Evolutionary conservation across 2,888 invertebrate genomes (phyloP), one percentile per base, ranked within the genome.

Genomic region (Schrankia costaestrigalis): DNA sequence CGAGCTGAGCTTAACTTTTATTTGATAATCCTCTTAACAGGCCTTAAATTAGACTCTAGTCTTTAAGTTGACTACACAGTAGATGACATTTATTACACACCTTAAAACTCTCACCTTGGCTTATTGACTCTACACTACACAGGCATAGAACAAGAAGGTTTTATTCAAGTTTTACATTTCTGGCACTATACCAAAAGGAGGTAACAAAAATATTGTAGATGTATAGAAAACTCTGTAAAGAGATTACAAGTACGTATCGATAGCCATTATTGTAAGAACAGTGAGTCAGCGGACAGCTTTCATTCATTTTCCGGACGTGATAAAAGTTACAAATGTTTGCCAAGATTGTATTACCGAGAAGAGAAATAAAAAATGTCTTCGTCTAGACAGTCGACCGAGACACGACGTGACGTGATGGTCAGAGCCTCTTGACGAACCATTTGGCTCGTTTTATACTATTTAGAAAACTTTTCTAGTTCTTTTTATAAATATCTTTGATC

Each of bases 331-430:
- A 64, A 66, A 70, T 68, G 71, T 68, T 77, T 85, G 86, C 83
- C 85, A 86, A 83, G 75, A 75, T 59, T 73, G 73, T 81, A 79
- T 78, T 84, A 83, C 83, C 71, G 73, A 77, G 83, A 81, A 82
- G 52, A 78, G 79, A 73, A 75, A 77, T n/a, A n/a, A 61, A 78
- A 75, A 58, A 61, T 56, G 69, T 60, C 62, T 60, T 71, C 66
- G 58, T 68, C 85, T 84, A 85, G 85, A 84, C 83, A 71, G 64
- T 41, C 58, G 65, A 62, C 56, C 68, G 78, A 81, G 82, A 82
- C 78, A 60, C 56, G 72, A 68, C 60, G 68, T 74, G 78, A 73
- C 74, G 66, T 62, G 71, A 68, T 63, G 56, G 53, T 58, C 64
- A 69, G 46, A 36, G 51, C 44, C 45, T 54, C 28, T 55, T 48